phyloP scores from a whole-genome alignment of 2,888 invertebrate species.

The Cybosia mesomella region DNA sequence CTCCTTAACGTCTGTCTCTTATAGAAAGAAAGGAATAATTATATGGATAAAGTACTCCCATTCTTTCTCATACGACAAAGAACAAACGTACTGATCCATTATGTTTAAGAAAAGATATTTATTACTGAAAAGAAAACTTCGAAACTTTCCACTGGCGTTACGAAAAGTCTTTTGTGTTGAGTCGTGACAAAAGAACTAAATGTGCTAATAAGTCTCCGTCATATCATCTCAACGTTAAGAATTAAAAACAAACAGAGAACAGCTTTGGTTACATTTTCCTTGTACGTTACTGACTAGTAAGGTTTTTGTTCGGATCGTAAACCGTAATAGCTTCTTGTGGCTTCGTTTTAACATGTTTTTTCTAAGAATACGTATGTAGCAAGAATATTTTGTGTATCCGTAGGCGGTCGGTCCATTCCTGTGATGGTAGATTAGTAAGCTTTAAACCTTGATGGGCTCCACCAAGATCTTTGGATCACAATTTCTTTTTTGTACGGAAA shows the following conservation, averaged over 20 bases:
- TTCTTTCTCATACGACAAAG: too few species aligned
- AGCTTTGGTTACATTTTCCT: constrained; percentile 39
- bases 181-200: neutral
- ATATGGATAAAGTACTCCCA: too few species aligned
- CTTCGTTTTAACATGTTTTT: constrained; percentile 13
- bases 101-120: neutral
- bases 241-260: constrained; percentile 26
- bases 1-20: neutral
- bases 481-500: too few species aligned
- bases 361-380: constrained; percentile 14
- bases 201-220: constrained; percentile 8
- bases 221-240: constrained; percentile 3
- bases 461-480: too few species aligned
- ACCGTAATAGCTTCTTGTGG: constrained; percentile 39
- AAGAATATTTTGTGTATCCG: neutral
- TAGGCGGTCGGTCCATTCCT: too few species aligned
- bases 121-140: neutral
- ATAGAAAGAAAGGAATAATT: constrained; percentile 21
- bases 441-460: too few species aligned
- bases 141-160: constrained; percentile 3
- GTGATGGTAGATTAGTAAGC: too few species aligned
- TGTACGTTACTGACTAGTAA: constrained; percentile 28
- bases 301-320: constrained; percentile 32
- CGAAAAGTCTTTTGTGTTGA: constrained; percentile 8
- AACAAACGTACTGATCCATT: constrained; percentile 16